Percentiles rank a stretch among this genome's conserved stretches.
Conservation (phyloP, 2,888 invertebrate species). For the Argyresthia albistria region DNA sequence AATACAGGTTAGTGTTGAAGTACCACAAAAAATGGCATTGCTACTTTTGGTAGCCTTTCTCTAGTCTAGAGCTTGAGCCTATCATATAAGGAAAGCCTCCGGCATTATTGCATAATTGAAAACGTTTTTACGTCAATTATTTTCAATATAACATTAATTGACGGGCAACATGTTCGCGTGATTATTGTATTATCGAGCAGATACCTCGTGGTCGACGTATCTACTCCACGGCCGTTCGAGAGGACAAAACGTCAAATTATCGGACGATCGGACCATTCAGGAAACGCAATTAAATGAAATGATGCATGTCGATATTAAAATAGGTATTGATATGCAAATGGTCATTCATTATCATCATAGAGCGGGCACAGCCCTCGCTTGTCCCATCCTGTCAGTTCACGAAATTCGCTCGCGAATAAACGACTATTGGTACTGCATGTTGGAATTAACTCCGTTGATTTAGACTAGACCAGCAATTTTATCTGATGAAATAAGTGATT, state of each 20-base stretch:
- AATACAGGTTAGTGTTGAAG: constrained; percentile 18
- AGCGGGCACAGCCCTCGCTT: constrained; percentile 43
- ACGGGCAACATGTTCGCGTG: constrained; percentile 40
- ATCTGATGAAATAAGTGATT: no score
- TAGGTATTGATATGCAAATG: constrained; percentile 65
- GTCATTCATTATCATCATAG: constrained; percentile 42
- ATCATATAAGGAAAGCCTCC: constrained; percentile 35
- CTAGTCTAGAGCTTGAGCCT: constrained; percentile 20
- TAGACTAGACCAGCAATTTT: no score
- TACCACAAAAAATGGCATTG: constrained; percentile 24
- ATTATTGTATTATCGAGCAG: constrained; percentile 44
- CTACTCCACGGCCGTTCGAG: constrained; percentile 12
- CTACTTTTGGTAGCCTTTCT: constrained; percentile 31
- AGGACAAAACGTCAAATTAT: constrained; percentile 27
- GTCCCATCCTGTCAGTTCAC: constrained; percentile 50
- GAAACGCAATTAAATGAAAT: constrained; percentile 66
- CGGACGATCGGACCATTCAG: constrained; percentile 34
- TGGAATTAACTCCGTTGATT: no score
- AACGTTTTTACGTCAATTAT: constrained; percentile 59
- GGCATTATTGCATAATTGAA: constrained; percentile 44
- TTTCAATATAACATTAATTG: constrained; percentile 49
- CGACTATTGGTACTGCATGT: no score
- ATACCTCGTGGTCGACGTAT: constrained; percentile 6
- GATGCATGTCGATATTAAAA: constrained; percentile 68
- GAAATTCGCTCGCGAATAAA: background rate